Percentiles rank a stretch among this genome's conserved stretches.
phyloP scores from a whole-genome alignment of 1,140 invertebrate genomes.

The Drosophila hydei region DNA sequence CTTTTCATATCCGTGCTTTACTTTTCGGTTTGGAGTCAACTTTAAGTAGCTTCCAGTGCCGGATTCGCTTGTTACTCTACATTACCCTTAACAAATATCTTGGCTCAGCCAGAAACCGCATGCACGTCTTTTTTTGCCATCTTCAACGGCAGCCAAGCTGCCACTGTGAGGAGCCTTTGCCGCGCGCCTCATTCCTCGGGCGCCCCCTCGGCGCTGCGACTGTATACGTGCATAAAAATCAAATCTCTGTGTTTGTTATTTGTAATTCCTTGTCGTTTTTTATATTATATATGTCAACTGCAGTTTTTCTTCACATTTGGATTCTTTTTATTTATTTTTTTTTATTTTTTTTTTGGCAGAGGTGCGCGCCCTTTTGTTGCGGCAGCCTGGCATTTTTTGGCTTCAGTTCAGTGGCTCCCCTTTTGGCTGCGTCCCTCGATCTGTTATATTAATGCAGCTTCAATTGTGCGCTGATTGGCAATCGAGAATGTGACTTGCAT shows the following conservation, averaged over 20 bases:
- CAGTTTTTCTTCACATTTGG: slow-evolving; percentile 26
- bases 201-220: not conserved
- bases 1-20: slow-evolving; percentile 8
- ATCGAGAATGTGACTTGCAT: slow-evolving; percentile 82
- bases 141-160: slow-evolving; percentile 13
- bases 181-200: not conserved
- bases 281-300: slow-evolving; percentile 69
- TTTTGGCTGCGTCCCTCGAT: slow-evolving; percentile 1
- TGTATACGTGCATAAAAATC: slow-evolving; percentile 76
- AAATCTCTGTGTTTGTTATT: slow-evolving; percentile 74
- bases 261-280: slow-evolving; percentile 60
- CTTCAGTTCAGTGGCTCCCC: slow-evolving; percentile 27
- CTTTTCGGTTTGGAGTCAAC: not conserved
- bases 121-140: slow-evolving; percentile 49
- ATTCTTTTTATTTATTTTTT: slow-evolving; percentile 15
- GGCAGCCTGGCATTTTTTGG: slow-evolving; percentile 45
- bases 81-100: slow-evolving; percentile 53
- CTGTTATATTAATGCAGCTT: slow-evolving; percentile 73
- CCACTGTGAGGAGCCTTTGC: slow-evolving; percentile 17
- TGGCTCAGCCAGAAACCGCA: slow-evolving; percentile 52
- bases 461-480: slow-evolving; percentile 81
- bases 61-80: slow-evolving; percentile 35
- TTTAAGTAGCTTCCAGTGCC: slow-evolving; percentile 28
- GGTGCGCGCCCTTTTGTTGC: slow-evolving; percentile 51
- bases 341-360: slow-evolving; percentile 46